Evolutionary conservation across 2,797 vertebrate genomes (phyloP).

Genomic region (Distichodus sexfasciatus): DNA sequence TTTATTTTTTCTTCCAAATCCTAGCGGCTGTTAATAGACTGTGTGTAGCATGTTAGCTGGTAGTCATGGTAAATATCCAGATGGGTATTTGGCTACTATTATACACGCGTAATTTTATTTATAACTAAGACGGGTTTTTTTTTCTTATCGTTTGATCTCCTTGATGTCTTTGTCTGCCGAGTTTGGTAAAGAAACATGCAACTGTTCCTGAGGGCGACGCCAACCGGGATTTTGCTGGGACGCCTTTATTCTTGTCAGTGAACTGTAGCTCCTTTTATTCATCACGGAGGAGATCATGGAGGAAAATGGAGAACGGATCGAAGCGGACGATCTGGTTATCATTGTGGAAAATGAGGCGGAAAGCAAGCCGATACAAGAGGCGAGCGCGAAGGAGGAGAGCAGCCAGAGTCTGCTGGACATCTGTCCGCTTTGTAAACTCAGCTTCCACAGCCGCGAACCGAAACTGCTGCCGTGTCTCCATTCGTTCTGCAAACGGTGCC

Average conservation of each 20-base stretch:
- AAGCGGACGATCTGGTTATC: slow-evolving; percentile 77
- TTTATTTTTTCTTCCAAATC: no score
- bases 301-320: slow-evolving; percentile 59
- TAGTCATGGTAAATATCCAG: background rate
- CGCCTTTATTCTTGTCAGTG: background rate
- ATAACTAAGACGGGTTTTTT: no score
- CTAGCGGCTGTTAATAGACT: no score
- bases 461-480: slow-evolving; percentile 94
- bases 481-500: slow-evolving; percentile 91
- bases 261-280: background rate
- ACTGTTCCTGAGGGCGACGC: background rate
- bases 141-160: no score
- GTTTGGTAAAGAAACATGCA: no score
- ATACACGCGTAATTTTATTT: no score
- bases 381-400: slow-evolving; percentile 77
- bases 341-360: slow-evolving; percentile 93
- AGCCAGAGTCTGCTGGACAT: slow-evolving; percentile 92
- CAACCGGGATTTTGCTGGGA: background rate
- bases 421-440: slow-evolving; percentile 88
- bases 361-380: slow-evolving; percentile 86
- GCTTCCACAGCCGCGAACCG: slow-evolving; percentile 92
- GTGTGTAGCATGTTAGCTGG: background rate
- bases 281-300: slow-evolving; percentile 58
- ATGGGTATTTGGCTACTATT: no score
- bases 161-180: no score